These are phyloP conservation scores for Melipona bicolor DNA, from an alignment of 2,888 invertebrate genomes.

Conservation along the genomic window DNA sequence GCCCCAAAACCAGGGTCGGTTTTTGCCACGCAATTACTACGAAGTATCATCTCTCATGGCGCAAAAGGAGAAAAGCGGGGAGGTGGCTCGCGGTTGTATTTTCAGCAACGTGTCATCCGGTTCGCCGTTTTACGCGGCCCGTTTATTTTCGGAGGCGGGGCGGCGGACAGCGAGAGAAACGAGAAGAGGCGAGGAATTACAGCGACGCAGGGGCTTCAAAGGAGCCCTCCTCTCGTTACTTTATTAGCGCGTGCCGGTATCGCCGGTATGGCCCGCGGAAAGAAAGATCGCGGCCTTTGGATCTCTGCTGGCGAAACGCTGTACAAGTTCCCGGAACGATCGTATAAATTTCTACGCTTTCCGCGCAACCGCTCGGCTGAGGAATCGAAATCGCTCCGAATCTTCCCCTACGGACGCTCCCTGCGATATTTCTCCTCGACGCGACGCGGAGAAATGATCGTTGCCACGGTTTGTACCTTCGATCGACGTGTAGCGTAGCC, in stretches of 20 bases:
- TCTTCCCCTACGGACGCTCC: neutral
- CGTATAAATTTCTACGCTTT: constrained; percentile 40
- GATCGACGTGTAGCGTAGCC: neutral
- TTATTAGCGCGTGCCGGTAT: constrained; percentile 63
- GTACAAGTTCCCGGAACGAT: constrained; percentile 42
- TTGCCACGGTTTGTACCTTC: neutral
- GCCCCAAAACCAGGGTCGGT: neutral
- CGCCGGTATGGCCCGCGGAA: constrained; percentile 36
- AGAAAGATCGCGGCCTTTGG: constrained; percentile 60
- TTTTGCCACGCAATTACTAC: constrained; percentile 50
- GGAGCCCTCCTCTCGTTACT: constrained; percentile 70
- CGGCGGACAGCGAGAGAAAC: constrained; percentile 46
- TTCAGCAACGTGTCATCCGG: constrained; percentile 75
- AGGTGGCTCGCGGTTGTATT: constrained; percentile 65
- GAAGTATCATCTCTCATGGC: constrained; percentile 54
- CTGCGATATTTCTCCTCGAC: neutral
- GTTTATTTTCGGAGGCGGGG: constrained; percentile 71
- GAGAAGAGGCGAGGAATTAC: constrained; percentile 69
- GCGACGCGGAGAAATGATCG: neutral
- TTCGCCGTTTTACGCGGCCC: constrained; percentile 63
- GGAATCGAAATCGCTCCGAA: neutral
- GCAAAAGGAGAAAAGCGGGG: neutral
- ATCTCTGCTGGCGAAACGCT: constrained; percentile 36
- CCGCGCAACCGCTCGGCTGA: neutral
- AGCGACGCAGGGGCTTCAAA: constrained; percentile 75